A percentile compares a stretch with the other conserved stretches of the same genome.
Conservation (phyloP, 2,888 invertebrate genomes). For the Limnephilus marmoratus region DNA sequence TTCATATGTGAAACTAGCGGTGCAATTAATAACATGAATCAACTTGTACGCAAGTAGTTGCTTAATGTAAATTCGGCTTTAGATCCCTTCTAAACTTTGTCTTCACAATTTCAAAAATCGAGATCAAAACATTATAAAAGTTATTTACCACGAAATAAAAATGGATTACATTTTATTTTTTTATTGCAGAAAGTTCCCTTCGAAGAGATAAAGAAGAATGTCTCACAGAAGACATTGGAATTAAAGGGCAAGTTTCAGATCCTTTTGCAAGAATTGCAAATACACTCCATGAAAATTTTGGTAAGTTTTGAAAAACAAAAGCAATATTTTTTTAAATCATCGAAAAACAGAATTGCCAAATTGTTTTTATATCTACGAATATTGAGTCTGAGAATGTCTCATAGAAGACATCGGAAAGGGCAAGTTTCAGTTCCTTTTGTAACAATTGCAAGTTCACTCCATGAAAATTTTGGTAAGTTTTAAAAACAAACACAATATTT, state of each 20-base stretch:
- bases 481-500: neutral
- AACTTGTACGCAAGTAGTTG: too few species aligned
- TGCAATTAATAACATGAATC: too few species aligned
- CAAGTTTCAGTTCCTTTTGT: constrained; percentile 73
- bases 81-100: neutral
- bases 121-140: neutral
- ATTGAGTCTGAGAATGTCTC: constrained; percentile 70
- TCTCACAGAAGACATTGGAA: constrained; percentile 76
- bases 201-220: constrained; percentile 76
- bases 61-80: too few species aligned
- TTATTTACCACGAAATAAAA: neutral
- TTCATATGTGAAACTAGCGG: too few species aligned
- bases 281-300: constrained; percentile 76
- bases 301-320: constrained; percentile 70
- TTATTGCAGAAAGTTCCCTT: constrained; percentile 78
- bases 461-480: constrained; percentile 76
- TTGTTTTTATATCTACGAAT: neutral
- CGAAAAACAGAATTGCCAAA: too few species aligned
- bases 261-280: constrained; percentile 76
- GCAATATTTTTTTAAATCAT: too few species aligned
- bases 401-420: constrained; percentile 75
- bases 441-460: constrained; percentile 76
- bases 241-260: constrained; percentile 73
- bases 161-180: neutral
- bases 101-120: neutral